Evolutionary conservation across 2,888 invertebrate genomes (phyloP).

Genomic region (Plutella xylostella): DNA sequence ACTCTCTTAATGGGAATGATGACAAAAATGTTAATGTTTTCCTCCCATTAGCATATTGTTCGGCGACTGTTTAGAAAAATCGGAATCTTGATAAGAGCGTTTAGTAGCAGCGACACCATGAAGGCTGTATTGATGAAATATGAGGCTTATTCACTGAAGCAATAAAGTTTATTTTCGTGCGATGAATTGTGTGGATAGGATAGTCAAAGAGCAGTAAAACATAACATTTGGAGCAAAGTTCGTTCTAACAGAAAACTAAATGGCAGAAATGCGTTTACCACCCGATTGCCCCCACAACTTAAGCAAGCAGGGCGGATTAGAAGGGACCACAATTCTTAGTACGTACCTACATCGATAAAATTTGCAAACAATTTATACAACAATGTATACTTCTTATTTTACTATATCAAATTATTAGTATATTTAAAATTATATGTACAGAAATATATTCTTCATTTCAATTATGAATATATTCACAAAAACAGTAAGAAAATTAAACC

Average conservation of each 20-base stretch:
- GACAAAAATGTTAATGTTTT: constrained; percentile 5
- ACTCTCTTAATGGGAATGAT: no score
- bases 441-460: no score
- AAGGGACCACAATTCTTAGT: constrained; percentile 36
- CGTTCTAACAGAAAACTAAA: constrained; percentile 47
- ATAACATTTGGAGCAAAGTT: constrained; percentile 21
- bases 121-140: no score
- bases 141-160: neutral
- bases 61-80: constrained; percentile 4
- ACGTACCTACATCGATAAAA: no score
- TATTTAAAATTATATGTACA: no score
- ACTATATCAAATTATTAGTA: no score
- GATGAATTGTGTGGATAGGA: no score
- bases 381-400: no score
- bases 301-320: constrained; percentile 60
- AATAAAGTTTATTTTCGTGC: neutral
- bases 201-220: no score
- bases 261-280: constrained; percentile 49
- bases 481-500: no score
- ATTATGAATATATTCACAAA: no score
- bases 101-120: constrained; percentile 13
- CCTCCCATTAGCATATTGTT: constrained; percentile 7
- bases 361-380: no score
- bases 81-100: constrained; percentile 23
- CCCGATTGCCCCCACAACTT: constrained; percentile 61